Evolutionary conservation across 2,888 invertebrate species (phyloP), one percentile per base, ranked within the genome.

Genomic region (Parnassius apollo): DNA sequence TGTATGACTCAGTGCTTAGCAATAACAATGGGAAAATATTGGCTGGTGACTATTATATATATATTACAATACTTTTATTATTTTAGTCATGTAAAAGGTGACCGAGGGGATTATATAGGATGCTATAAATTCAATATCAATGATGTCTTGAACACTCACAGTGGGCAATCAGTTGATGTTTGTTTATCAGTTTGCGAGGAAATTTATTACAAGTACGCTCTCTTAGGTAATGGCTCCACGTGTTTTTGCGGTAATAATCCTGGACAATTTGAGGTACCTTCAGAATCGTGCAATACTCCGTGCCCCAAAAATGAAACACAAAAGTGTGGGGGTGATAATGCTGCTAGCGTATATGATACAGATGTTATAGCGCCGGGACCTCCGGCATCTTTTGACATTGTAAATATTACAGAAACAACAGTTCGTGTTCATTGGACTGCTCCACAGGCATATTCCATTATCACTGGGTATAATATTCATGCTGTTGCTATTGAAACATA

Each of bases 341-440:
- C 94, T 0, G 94, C 94, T 61, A 94, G 94, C 70, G 93, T 96
- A 44, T 96, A 95, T 74, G 93, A 94, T 51, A 95, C 95, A 0
- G 94, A 94, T 46, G 82, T 92, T n/a, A 74, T 78, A 51, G 93
- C 93, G 10, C 94, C 96, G 18, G 95, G 95, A 9, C 94, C 95
- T n/a, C 96, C 96, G 0, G 86, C 89, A 65, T 90, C 94, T 63
- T 76, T 96, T 25, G 80, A 86, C 55, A 81, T 95, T 2, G 76
- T 85, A 2, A 94, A 94, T 71, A 81, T 93, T 61, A 94, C 94
- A 0, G 94, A 95, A 70, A 94, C 93, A 2, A 94, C 94, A 61
- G 82, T 95, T 11, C 86, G 92, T 56, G 76, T 95, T 18, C 81
- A 80, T 51, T 95, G 95, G 95, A 82, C 91, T 9, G 75, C 87